Evolutionary conservation across 2,797 vertebrate genomes (phyloP).

Genomic region (Protosalanx chinensis): DNA sequence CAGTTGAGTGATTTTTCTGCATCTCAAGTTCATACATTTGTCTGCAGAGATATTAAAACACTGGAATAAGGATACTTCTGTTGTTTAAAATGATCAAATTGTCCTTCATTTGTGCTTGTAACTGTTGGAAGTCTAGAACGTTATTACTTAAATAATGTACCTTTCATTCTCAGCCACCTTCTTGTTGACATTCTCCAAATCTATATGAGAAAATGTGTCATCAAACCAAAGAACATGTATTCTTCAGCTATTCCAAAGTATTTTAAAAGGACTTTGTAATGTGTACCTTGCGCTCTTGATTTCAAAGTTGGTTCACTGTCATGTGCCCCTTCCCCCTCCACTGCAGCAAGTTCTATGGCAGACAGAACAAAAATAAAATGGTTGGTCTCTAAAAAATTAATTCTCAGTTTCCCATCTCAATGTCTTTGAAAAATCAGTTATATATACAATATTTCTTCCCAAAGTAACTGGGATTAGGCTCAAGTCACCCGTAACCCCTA

Average conservation of each 20-base stretch:
- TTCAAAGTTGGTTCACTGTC: constrained; percentile 53
- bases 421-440: neutral
- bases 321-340: constrained; percentile 51
- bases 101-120: too few species aligned
- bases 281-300: constrained; percentile 60
- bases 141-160: constrained; percentile 44
- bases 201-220: neutral
- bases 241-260: neutral
- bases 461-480: neutral
- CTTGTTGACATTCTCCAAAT: constrained; percentile 53
- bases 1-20: constrained; percentile 51
- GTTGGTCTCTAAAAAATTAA: constrained; percentile 2
- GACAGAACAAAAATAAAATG: neutral
- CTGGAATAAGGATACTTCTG: neutral
- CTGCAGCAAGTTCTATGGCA: constrained; percentile 59
- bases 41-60: constrained; percentile 45
- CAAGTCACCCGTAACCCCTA: too few species aligned
- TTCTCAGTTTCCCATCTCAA: neutral
- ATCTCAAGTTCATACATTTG: constrained; percentile 57
- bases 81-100: neutral
- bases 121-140: too few species aligned
- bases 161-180: constrained; percentile 51
- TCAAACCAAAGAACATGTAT: neutral
- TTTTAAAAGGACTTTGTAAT: neutral
- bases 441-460: neutral